phyloP scores from a whole-genome alignment of 2,888 invertebrate genomes.

The Thysanoteuthis rhombus region DNA sequence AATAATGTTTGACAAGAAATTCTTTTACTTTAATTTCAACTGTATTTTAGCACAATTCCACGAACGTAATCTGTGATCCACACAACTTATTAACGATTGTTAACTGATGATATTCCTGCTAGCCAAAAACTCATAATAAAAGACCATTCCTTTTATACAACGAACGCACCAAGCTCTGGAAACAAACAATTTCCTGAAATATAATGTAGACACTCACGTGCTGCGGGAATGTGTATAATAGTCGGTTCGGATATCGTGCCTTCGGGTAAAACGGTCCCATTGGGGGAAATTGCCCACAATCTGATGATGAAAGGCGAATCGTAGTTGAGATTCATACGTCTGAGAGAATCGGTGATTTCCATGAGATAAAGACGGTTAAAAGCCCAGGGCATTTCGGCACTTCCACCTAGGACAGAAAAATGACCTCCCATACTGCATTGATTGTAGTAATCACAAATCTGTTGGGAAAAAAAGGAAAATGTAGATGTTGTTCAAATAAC shows the following conservation, averaged over 20 bases:
- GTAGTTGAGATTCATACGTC: neutral
- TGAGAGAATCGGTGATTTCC: constrained; percentile 35
- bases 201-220: constrained; percentile 24
- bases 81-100: too few species aligned
- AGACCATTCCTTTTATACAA: too few species aligned
- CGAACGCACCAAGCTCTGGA: too few species aligned
- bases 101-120: too few species aligned
- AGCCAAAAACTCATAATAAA: too few species aligned
- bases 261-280: constrained; percentile 29
- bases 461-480: neutral
- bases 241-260: constrained; percentile 20
- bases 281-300: constrained; percentile 18
- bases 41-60: too few species aligned
- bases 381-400: constrained; percentile 42
- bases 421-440: constrained; percentile 38
- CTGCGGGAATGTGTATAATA: constrained; percentile 32
- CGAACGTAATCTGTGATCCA: too few species aligned
- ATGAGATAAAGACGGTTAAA: constrained; percentile 41
- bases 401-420: constrained; percentile 42
- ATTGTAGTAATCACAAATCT: neutral
- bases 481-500: neutral
- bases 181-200: neutral
- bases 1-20: too few species aligned
- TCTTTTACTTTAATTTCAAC: too few species aligned
- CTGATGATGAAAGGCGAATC: constrained; percentile 32